Percentiles rank a stretch among this genome's conserved stretches.
Evolutionary conservation across 2,113 vertebrate genomes (phyloP).

Genomic region (Petroica traversi): DNA sequence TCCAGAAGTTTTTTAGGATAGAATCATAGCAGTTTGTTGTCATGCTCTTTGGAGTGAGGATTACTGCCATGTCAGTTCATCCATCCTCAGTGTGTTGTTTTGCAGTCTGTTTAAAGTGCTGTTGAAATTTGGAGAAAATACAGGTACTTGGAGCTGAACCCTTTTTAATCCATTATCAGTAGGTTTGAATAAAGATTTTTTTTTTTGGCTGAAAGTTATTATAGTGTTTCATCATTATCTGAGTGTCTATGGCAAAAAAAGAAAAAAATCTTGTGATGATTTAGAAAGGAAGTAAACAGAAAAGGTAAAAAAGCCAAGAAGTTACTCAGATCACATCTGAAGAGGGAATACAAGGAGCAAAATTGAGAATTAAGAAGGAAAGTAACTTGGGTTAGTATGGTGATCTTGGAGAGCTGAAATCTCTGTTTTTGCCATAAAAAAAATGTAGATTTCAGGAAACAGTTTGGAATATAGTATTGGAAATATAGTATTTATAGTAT

Average conservation of each 20-base stretch:
- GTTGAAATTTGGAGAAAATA: not conserved
- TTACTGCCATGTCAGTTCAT: not conserved
- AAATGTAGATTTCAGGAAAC: not conserved
- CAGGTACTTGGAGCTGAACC: not conserved
- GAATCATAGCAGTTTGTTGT: not conserved
- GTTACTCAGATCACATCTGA: not conserved
- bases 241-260: not conserved
- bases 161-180: not conserved
- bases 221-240: not conserved
- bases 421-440: not conserved
- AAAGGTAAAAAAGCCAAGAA: not conserved
- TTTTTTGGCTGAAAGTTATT: not conserved
- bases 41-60: not conserved
- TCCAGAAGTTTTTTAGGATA: not conserved
- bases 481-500: no score
- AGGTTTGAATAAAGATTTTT: not conserved
- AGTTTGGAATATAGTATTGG: not conserved
- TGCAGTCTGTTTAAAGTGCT: not conserved
- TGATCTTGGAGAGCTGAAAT: not conserved
- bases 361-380: not conserved
- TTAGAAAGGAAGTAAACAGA: not conserved
- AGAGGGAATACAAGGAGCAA: not conserved
- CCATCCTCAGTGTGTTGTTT: not conserved
- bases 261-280: not conserved
- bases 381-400: not conserved